Base-by-base conservation (phyloP, 1,140 invertebrate species). In the Stegodyphus dumicola region DNA sequence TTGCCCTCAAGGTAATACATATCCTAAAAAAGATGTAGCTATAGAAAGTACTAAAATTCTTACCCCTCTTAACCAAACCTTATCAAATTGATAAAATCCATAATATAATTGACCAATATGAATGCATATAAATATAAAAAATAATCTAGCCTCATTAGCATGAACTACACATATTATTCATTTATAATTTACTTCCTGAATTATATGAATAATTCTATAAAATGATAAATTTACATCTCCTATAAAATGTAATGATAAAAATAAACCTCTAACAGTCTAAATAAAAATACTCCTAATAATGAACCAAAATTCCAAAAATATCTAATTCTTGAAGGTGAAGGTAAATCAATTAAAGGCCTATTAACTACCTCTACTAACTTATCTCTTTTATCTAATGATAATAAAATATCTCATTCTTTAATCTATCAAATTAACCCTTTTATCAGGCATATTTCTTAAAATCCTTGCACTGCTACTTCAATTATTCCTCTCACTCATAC, bases 201-300 rank as follows among this genome's bases (percentile, higher is more conserved):
- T 33, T 3, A 33, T 1, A 33, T 33, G 33, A 1, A 33, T 3
- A 33, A 33, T 33, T 33, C 33, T 33, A 33, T 33, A 33, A 33
- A 33, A 33, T 1, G 33, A 33, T 33, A 33, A 33, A 33, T 33
- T 33, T 33, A 33, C 33, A 33, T 93, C 90, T 49, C 91, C 89
- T 65, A 90, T 90, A 90, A 93, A 93, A 90, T 93, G 92, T 91
- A 93, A 93, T 6, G 92, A 90, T 91, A 93, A 90, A 90, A 93
- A 93, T 88, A 93, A 81, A 80, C 92, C 92, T 66, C 91, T 92
- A 83, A 93, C 87, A 91, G 93, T 92, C 93, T 92, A 87, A 91
- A 89, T 92, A 93, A 86, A 78, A 69, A 78, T 2, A 60, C 5
- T 18, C 77, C 65, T 78, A 78, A 67, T 9, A 78, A 78, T 5